A percentile compares a stretch with the other conserved stretches of the same genome.
phyloP scores from a whole-genome alignment of 2,797 vertebrate genomes.

The Vespertilio murinus region DNA sequence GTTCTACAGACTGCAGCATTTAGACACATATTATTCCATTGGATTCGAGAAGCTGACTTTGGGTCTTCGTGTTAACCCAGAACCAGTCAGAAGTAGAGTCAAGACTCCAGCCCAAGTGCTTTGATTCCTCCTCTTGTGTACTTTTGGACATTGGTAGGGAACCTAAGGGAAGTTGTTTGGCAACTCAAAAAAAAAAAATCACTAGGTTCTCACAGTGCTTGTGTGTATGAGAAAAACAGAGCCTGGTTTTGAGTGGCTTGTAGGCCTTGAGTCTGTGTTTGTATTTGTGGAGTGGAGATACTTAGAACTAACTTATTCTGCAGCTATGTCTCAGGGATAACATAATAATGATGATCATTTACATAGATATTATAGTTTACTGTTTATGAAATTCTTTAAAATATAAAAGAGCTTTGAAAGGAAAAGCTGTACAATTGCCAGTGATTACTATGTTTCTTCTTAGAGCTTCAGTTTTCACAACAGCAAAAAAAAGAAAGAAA shows the following conservation, averaged over 20 bases:
- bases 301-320: neutral
- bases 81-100: neutral
- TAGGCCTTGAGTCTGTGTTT: neutral
- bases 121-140: neutral
- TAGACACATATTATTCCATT: neutral
- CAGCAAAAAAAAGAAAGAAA: neutral
- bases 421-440: neutral
- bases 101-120: neutral
- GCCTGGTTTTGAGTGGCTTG: neutral
- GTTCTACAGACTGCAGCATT: neutral
- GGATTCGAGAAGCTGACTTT: neutral
- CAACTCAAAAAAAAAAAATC: neutral
- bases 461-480: neutral
- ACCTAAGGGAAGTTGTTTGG: neutral
- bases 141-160: neutral
- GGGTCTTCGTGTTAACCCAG: neutral
- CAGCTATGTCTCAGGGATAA: neutral
- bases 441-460: neutral
- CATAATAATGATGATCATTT: neutral
- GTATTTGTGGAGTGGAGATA: neutral
- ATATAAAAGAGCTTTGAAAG: constrained; percentile 21
- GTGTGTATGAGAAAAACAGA: neutral
- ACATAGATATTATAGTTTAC: neutral
- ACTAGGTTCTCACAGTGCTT: neutral
- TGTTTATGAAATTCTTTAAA: neutral